Evolutionary conservation across 2,113 vertebrate genomes (phyloP).

Genomic region (Lamprotornis superbus): DNA sequence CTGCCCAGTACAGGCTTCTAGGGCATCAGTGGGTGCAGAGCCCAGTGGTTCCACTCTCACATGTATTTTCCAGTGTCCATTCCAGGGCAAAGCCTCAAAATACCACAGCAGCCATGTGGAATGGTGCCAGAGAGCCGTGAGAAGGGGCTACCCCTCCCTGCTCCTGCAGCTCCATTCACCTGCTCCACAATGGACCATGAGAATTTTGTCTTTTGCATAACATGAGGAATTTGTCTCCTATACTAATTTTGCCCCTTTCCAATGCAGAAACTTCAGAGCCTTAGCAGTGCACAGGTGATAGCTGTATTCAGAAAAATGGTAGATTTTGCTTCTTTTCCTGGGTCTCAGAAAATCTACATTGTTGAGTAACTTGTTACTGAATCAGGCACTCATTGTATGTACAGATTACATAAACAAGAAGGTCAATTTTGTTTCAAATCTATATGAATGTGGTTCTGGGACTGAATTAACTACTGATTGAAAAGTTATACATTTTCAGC

Average conservation of each 20-base stretch:
- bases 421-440: conserved; percentile 66
- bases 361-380: conserved; percentile 47
- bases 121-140: accelerated
- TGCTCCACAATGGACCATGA: neutral
- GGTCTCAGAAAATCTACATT: neutral
- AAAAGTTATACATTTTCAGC: conserved; percentile 52
- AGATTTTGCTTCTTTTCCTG: neutral
- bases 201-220: neutral
- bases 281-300: conserved; percentile 22
- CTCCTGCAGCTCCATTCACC: neutral
- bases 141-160: neutral
- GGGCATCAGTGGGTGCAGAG: neutral
- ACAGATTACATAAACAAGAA: conserved; percentile 61
- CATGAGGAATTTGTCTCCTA: neutral
- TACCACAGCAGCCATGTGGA: neutral
- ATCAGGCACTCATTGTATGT: conserved; percentile 56
- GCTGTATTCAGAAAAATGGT: neutral
- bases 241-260: neutral
- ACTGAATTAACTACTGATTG: conserved; percentile 52
- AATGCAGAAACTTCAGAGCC: neutral
- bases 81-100: neutral
- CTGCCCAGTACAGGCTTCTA: neutral
- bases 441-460: conserved; percentile 31
- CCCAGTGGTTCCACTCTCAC: neutral
- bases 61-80: accelerated